Percentiles rank a stretch among this genome's conserved stretches.
These are phyloP conservation scores for Drosophila paramelanica DNA, from an alignment of 2,888 invertebrate genomes.

Conservation along the genomic window DNA sequence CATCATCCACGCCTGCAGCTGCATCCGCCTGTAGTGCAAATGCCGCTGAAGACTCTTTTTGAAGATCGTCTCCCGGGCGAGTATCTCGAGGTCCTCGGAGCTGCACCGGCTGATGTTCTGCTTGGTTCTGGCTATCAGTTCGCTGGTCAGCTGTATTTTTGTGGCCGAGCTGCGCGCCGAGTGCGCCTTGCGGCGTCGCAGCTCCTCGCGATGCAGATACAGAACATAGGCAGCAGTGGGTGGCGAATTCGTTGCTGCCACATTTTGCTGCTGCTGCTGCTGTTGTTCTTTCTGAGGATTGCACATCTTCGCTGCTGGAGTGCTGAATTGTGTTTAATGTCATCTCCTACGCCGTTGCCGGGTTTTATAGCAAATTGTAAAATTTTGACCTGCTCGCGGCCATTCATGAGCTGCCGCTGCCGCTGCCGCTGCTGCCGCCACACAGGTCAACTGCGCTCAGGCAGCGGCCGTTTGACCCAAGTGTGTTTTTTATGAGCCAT, in stretches of 20 bases:
- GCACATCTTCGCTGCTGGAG: conserved; percentile 59
- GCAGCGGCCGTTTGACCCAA: background rate
- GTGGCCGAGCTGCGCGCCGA: conserved; percentile 45
- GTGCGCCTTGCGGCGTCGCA: conserved; percentile 51
- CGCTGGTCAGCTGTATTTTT: conserved; percentile 65
- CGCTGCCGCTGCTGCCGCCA: background rate
- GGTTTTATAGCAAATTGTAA: conserved; percentile 47
- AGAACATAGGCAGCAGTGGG: conserved; percentile 68
- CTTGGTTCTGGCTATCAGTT: conserved; percentile 64
- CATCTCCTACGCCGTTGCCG: background rate
- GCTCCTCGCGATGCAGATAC: conserved; percentile 63
- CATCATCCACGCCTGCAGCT: conserved; percentile 39
- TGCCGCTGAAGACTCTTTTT: conserved; percentile 58
- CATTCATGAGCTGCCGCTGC: conserved; percentile 61
- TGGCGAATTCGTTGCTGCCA: conserved; percentile 2
- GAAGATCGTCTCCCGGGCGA: conserved; percentile 71
- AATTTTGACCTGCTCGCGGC: conserved; percentile 57
- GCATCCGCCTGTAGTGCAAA: conserved; percentile 64
- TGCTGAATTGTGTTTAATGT: conserved; percentile 53
- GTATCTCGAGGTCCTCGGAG: conserved; percentile 59
- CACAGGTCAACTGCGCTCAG: conserved; percentile 47
- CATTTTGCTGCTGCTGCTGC: background rate
- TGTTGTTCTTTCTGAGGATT: conserved; percentile 37
- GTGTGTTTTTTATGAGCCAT: conserved; percentile 37
- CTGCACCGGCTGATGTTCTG: conserved; percentile 62